phyloP scores from a whole-genome alignment of 2,797 vertebrate species.

The Sorex maritimensis region DNA sequence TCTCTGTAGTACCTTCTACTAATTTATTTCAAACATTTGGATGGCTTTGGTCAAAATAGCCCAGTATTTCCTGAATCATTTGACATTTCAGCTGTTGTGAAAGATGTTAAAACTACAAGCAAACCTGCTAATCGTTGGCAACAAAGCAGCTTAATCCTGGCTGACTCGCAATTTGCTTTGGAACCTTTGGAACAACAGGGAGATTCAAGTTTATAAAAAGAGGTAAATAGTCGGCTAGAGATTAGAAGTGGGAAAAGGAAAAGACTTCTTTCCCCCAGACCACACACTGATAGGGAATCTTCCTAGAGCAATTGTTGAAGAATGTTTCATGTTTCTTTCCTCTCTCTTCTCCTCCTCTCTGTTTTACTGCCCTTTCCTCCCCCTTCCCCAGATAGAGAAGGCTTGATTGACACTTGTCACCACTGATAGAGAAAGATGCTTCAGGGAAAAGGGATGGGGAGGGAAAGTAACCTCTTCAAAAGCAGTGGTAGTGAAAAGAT shows the following conservation, averaged over 20 bases:
- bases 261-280: constrained; percentile 93
- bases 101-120: constrained; percentile 95
- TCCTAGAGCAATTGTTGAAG: constrained; percentile 94
- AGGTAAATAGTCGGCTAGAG: constrained; percentile 95
- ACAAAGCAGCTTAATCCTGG: constrained; percentile 96
- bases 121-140: constrained; percentile 93
- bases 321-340: constrained; percentile 92
- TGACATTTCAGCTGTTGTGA: constrained; percentile 96
- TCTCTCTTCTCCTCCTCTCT: constrained; percentile 24
- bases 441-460: constrained; percentile 89
- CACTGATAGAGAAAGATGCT: constrained; percentile 94
- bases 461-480: constrained; percentile 90
- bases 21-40: constrained; percentile 62
- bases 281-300: constrained; percentile 98
- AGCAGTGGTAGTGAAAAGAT: constrained; percentile 92
- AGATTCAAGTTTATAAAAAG: constrained; percentile 96
- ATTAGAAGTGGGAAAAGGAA: constrained; percentile 94
- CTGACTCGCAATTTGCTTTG: constrained; percentile 96
- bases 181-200: constrained; percentile 93
- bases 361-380: constrained; percentile 61
- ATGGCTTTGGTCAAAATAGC: constrained; percentile 84
- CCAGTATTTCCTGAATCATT: constrained; percentile 89
- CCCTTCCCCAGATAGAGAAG: constrained; percentile 89
- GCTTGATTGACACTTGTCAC: constrained; percentile 99
- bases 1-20: neutral